Base-by-base conservation (phyloP, 2,113 vertebrate species). In the Catharus fuscescens region DNA sequence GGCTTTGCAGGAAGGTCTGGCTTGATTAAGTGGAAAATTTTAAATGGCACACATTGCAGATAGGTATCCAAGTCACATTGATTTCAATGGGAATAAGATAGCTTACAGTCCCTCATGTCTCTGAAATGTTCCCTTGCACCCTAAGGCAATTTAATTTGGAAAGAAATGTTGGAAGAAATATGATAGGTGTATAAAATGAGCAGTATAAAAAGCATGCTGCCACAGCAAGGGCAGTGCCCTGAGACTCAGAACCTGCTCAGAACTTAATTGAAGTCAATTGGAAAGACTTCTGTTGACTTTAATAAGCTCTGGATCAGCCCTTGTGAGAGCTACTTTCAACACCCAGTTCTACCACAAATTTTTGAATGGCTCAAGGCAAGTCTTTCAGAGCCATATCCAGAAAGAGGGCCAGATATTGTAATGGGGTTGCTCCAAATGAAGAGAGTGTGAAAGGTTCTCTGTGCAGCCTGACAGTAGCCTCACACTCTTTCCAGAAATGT, bases 131-230 rank as follows among this genome's bases (percentile, higher is more conserved):
- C 79, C 82, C 67, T 82, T 83, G 40, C 44, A 92, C 64, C 78
- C 92, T 36, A 61, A 91, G 85, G 87, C 90, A 93, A 95, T 95
- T 96, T 82, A 86, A 94, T 90, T 91, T 95, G 94, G 93, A 94
- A 93, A 95, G 67, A 86, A 88, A 56, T 90, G 82, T 70, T 93
- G 79, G 88, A 90, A 92, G 96, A 96, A 97, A 96, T 80, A 73
- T 80, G 88, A 96, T 90, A 94, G 67, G 82, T 96, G 40, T 94
- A 86, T 90, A 93, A 90, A 85, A 93, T 56, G 52, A 90, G 76
- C 60, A 66, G 88, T 78, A 94, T 90, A 95, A 93, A 94, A 77
- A 88, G 88, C 90, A 88, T 71, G 56, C 56, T 96, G 71, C 56
- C 59, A 80, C 56, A 56, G 85, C 69, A 71, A 94, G 77, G 74